Conservation (phyloP, 2,797 vertebrate species). For the Smutsia gigantea region DNA sequence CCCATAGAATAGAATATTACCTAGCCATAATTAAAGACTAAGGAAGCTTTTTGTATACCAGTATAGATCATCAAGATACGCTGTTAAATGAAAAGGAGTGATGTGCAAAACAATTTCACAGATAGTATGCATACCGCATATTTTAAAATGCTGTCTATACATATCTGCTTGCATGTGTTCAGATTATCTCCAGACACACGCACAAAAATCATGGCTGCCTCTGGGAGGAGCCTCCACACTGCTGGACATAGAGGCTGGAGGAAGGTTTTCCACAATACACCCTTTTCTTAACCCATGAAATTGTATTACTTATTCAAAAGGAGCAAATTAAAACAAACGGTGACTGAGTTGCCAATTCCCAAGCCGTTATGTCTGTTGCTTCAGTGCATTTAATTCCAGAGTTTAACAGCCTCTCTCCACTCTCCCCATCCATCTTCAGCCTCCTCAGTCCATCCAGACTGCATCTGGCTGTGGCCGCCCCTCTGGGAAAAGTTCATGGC, state of each 20-base stretch:
- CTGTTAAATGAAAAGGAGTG: background rate
- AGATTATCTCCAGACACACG: background rate
- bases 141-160: background rate
- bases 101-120: background rate
- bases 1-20: background rate
- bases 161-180: background rate
- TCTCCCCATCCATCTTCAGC: background rate
- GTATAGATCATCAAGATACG: background rate
- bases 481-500: background rate
- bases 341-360: background rate
- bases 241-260: background rate
- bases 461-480: background rate
- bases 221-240: background rate
- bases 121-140: background rate
- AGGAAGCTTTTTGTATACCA: background rate
- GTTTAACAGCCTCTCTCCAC: too few species aligned
- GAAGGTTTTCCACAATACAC: background rate
- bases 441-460: background rate
- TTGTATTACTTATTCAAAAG: background rate
- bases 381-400: background rate
- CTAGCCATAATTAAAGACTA: background rate
- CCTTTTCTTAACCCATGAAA: background rate
- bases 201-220: background rate
- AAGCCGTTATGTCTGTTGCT: background rate
- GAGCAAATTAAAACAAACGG: background rate